These are phyloP conservation scores for Pediacus dermestoides DNA, from an alignment of 2,888 invertebrate species.

Conservation along the genomic window DNA sequence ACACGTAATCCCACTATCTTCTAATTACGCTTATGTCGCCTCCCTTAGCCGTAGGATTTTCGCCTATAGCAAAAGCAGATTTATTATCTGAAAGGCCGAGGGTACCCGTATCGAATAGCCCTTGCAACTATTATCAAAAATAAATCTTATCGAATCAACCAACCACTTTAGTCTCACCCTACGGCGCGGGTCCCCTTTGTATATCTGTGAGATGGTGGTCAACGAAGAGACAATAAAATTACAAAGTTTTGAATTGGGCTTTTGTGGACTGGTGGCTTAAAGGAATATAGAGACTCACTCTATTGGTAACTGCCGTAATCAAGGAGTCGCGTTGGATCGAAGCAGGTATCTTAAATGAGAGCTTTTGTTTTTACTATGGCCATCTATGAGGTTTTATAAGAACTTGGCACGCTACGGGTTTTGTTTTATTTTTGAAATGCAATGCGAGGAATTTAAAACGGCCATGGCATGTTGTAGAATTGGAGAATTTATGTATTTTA, in stretches of 20 bases:
- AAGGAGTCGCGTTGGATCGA: constrained; percentile 32
- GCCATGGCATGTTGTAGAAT: no score
- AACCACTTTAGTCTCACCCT: constrained; percentile 10
- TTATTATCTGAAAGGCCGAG: constrained; percentile 28
- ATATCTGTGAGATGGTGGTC: no score
- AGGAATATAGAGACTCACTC: constrained; percentile 36
- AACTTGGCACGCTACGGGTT: no score
- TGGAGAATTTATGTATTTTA: no score
- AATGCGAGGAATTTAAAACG: no score
- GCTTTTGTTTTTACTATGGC: constrained; percentile 40
- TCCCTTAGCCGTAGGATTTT: constrained; percentile 29
- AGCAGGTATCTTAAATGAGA: constrained; percentile 40
- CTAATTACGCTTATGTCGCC: constrained; percentile 40
- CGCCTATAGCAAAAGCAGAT: constrained; percentile 32
- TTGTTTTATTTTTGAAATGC: no score
- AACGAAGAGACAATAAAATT: no score
- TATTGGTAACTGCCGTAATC: constrained; percentile 38
- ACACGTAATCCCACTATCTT: constrained; percentile 44
- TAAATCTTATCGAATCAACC: no score
- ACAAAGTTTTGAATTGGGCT: no score
- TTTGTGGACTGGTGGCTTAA: constrained; percentile 8
- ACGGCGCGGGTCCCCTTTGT: constrained; percentile 9
- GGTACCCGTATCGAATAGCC: constrained; percentile 34
- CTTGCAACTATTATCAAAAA: no score
- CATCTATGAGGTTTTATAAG: constrained; percentile 37